phyloP scores from a whole-genome alignment of 2,113 vertebrate species.

The Pygoscelis adeliae region DNA sequence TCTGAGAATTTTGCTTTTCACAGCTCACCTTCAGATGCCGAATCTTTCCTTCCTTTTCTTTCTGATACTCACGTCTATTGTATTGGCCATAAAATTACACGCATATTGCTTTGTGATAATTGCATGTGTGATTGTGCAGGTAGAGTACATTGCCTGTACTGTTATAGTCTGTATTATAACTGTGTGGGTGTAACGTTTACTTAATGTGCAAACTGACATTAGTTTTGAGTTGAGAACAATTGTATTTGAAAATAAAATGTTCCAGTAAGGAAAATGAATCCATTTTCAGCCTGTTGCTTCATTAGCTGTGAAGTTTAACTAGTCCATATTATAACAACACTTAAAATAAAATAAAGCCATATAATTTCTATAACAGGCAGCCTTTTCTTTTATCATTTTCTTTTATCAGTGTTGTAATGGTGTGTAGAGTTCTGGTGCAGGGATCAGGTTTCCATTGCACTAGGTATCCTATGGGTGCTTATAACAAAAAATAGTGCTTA shows the following conservation, averaged over 20 bases:
- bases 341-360: background rate
- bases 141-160: background rate
- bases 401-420: background rate
- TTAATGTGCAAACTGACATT: background rate
- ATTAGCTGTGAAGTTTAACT: background rate
- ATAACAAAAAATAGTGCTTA: background rate
- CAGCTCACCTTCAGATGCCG: background rate
- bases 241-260: conserved; percentile 1
- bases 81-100: background rate
- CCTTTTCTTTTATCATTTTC: background rate
- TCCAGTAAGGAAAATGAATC: background rate
- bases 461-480: background rate
- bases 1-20: background rate
- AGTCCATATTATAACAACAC: background rate
- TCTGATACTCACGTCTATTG: background rate
- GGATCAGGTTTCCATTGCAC: background rate
- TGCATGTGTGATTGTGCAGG: background rate
- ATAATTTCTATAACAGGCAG: background rate
- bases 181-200: background rate
- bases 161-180: background rate
- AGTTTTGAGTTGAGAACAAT: background rate
- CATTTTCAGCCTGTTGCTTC: background rate
- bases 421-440: background rate
- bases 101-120: background rate
- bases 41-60: background rate